phyloP scores from a whole-genome alignment of 2,888 invertebrate species.

The Plagodis dolabraria region DNA sequence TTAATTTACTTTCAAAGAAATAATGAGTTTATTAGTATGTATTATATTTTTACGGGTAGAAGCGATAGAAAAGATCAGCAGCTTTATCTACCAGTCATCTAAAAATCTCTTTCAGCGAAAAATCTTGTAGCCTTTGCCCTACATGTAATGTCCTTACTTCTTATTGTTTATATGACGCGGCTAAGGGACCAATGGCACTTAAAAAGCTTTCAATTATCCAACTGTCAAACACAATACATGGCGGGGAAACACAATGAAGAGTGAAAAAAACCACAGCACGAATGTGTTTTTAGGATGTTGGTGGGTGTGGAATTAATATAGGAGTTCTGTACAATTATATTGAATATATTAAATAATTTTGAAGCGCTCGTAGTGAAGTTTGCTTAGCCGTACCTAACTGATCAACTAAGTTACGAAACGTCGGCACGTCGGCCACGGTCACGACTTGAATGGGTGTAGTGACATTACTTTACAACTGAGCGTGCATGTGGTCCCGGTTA shows the following conservation, averaged over 20 bases:
- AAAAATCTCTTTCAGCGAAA: too few species aligned
- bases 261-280: conserved; percentile 18
- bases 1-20: too few species aligned
- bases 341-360: neutral
- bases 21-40: too few species aligned
- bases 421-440: too few species aligned
- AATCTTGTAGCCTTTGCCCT: neutral
- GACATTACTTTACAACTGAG: too few species aligned
- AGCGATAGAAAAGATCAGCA: too few species aligned
- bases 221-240: conserved; percentile 60
- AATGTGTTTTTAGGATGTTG: conserved; percentile 19
- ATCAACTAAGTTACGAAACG: neutral
- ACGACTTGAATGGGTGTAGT: too few species aligned
- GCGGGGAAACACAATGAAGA: conserved; percentile 20
- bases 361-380: too few species aligned
- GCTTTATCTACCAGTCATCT: too few species aligned
- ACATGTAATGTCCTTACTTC: conserved; percentile 11
- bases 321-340: neutral
- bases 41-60: too few species aligned
- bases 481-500: too few species aligned
- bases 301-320: conserved; percentile 7
- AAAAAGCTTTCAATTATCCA: conserved; percentile 67
- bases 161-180: neutral
- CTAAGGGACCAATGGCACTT: conserved; percentile 47
- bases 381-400: too few species aligned